Evolutionary conservation across 2,797 vertebrate species (phyloP).

Genomic region (Macropus fuliginosus): DNA sequence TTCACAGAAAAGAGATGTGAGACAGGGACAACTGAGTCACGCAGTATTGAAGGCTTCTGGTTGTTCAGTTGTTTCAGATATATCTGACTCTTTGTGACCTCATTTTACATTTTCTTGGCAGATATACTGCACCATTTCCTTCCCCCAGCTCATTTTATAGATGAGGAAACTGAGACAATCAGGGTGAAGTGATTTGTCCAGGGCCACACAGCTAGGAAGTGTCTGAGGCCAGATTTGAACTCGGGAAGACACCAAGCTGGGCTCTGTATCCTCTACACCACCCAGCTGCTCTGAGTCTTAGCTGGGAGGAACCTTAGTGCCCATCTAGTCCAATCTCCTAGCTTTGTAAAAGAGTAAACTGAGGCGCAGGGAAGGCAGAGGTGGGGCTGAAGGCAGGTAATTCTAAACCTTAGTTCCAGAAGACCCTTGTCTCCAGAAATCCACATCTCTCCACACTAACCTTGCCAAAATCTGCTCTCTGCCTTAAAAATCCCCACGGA

Average conservation of each 20-base stretch:
- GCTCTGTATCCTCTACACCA: too few relatives aligned
- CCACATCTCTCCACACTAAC: not conserved
- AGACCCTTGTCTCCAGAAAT: too few relatives aligned
- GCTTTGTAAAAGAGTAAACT: not conserved
- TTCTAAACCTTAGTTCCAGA: not conserved
- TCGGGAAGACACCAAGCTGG: too few relatives aligned
- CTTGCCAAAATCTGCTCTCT: too few relatives aligned
- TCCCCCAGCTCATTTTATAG: not conserved
- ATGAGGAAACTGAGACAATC: not conserved
- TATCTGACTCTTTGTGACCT: too few relatives aligned
- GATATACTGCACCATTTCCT: not conserved
- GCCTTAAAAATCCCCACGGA: too few relatives aligned
- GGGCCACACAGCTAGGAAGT: not conserved
- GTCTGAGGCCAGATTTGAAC: not conserved
- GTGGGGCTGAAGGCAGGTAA: not conserved
- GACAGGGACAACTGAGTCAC: too few relatives aligned
- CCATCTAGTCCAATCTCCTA: not conserved
- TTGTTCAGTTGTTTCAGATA: too few relatives aligned
- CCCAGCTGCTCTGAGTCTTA: not conserved
- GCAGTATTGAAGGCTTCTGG: too few relatives aligned
- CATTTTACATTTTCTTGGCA: not conserved
- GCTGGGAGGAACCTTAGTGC: not conserved
- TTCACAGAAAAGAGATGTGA: not conserved
- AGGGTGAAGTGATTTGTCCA: not conserved
- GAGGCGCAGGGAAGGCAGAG: not conserved